phyloP scores from a whole-genome alignment of 2,888 invertebrate genomes.

The Oscheius sp. region DNA sequence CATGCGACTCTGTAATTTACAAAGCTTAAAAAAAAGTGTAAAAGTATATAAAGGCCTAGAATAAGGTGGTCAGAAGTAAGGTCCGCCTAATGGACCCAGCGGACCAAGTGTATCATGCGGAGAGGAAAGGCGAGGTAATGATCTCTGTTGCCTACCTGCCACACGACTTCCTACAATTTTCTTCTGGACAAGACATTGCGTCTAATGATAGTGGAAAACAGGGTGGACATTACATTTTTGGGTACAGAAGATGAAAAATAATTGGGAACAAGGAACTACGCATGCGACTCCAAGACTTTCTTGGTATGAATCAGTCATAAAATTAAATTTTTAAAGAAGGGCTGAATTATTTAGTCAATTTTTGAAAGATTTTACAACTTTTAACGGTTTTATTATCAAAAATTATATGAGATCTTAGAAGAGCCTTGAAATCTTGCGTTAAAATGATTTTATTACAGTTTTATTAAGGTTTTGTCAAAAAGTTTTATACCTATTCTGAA shows the following conservation, averaged over 20 bases:
- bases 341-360: too few species aligned
- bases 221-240: neutral
- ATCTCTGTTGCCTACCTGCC: constrained; percentile 29
- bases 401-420: too few species aligned
- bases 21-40: neutral
- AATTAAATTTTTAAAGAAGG: too few species aligned
- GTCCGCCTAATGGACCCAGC: neutral
- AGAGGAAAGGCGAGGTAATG: constrained; percentile 9
- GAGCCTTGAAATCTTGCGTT: too few species aligned
- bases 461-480: too few species aligned
- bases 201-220: constrained; percentile 4
- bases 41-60: neutral
- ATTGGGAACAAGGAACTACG: neutral
- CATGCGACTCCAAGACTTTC: too few species aligned
- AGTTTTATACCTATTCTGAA: too few species aligned
- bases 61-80: neutral
- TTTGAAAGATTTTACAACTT: too few species aligned
- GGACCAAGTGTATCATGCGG: constrained; percentile 12
- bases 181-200: neutral
- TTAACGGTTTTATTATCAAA: too few species aligned
- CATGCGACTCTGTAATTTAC: constrained; percentile 20
- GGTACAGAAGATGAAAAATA: neutral
- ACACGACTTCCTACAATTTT: constrained; percentile 28
- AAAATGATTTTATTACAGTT: too few species aligned
- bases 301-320: too few species aligned